Evolutionary conservation across 2,888 invertebrate genomes (phyloP).

Genomic region (Pyrocoelia pectoralis): DNA sequence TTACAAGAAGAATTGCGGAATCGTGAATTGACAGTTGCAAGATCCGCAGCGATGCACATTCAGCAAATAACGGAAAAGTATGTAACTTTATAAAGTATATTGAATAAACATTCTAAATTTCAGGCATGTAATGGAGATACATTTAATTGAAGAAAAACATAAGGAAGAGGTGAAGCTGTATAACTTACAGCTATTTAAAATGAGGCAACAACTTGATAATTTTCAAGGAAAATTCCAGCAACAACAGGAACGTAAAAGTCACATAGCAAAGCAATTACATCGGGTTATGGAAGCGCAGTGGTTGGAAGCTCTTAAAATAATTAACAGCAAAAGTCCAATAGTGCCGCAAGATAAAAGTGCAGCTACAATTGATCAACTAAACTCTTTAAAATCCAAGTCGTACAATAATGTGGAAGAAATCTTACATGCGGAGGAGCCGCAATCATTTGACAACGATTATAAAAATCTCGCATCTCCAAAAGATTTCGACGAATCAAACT

Average conservation of each 20-base stretch:
- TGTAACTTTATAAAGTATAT: slow-evolving; percentile 23
- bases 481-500: slow-evolving; percentile 36
- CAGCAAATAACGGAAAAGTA: slow-evolving; percentile 74
- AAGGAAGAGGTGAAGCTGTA: slow-evolving; percentile 79
- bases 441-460: slow-evolving; percentile 10
- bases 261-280: slow-evolving; percentile 78
- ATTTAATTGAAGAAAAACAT: slow-evolving; percentile 79
- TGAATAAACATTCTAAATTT: slow-evolving; percentile 30
- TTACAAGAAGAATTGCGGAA: slow-evolving; percentile 70
- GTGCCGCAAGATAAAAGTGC: slow-evolving; percentile 28
- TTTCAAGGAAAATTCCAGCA: slow-evolving; percentile 67
- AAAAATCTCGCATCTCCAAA: slow-evolving; percentile 23
- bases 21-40: slow-evolving; percentile 72
- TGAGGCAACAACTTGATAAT: slow-evolving; percentile 71
- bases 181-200: slow-evolving; percentile 74
- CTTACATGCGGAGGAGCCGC: slow-evolving; percentile 32
- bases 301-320: slow-evolving; percentile 77
- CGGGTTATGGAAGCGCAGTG: slow-evolving; percentile 80
- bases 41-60: slow-evolving; percentile 76
- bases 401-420: slow-evolving; percentile 51
- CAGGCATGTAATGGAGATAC: slow-evolving; percentile 79
- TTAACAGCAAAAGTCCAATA: slow-evolving; percentile 56
- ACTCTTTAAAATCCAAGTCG: slow-evolving; percentile 50
- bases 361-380: slow-evolving; percentile 49
- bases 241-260: slow-evolving; percentile 65